Evolutionary conservation across 1,140 invertebrate genomes (phyloP).

Genomic region (Asobara japonica): DNA sequence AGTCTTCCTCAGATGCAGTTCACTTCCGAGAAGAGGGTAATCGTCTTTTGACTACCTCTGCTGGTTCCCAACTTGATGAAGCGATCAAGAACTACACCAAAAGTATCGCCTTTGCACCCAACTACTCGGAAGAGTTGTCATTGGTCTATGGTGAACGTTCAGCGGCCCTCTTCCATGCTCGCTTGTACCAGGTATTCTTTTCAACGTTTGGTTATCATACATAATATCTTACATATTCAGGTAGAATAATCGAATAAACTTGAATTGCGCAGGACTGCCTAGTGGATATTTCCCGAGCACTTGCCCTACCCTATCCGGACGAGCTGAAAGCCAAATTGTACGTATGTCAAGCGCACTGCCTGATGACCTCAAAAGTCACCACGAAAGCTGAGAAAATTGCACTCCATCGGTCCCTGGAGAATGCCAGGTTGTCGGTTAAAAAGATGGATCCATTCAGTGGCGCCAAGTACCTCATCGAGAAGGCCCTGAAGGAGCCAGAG

Average conservation of each 20-base stretch:
- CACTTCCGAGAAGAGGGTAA: background rate
- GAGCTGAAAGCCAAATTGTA: conserved; percentile 25
- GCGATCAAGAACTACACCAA: conserved; percentile 30
- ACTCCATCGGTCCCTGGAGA: background rate
- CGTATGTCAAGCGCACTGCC: conserved; percentile 20
- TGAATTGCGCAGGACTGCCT: conserved; percentile 30
- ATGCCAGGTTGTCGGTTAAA: background rate
- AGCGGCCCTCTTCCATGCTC: conserved; percentile 22
- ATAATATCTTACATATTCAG: too few relatives aligned
- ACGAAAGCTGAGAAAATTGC: background rate
- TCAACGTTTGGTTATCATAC: too few relatives aligned
- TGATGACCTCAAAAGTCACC: background rate
- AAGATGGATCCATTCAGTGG: conserved; percentile 11
- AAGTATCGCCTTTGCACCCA: conserved; percentile 26
- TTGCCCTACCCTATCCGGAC: conserved; percentile 23
- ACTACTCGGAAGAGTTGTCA: conserved; percentile 20
- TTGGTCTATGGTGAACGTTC: conserved; percentile 33
- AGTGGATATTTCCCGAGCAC: conserved; percentile 26
- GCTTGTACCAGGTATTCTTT: conserved; percentile 30
- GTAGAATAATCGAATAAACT: too few relatives aligned
- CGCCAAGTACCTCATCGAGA: background rate
- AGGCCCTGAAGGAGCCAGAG: background rate
- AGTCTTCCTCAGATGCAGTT: background rate
- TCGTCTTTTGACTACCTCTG: background rate
- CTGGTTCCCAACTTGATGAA: background rate